Evolutionary conservation across 2,797 vertebrate genomes (phyloP), one percentile per base, ranked within the genome.

Genomic region (Pangasius sanitwongsei): DNA sequence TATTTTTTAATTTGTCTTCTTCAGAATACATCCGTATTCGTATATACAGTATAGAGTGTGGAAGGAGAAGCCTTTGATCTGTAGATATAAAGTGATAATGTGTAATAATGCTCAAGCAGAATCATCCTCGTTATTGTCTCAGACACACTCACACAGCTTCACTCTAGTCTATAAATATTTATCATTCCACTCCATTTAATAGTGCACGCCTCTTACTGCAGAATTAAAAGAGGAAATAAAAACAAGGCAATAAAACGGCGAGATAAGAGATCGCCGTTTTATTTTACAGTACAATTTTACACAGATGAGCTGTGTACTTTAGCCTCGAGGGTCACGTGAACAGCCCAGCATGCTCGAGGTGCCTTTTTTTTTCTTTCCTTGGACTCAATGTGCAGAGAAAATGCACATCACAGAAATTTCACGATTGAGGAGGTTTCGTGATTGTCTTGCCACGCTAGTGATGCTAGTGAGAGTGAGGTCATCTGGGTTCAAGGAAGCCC

Each of bases 111-210:
- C 28, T 12, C 12, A 31, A 50, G 28, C 28, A 9, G 13, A 67
- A 31, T 67, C 20, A 67, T 84, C 41, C 16, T 34, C 34, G 28
- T 85, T 69, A 69, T 34, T 23, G n/a, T 69, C 83, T 69, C 63
- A 85, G 63, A 85, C 37, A 61, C 57, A 83, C 41, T 84, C 63
- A 31, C 44, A 12, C 61, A 53, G 83, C 83, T 85, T 69, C 65
- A 53, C 61, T n/a, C 41, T 11, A 48, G 59, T 84, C 44, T 53
- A 84, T 88, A 77, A 88, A 88, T 78, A 53, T 83, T 77, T 77
- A 85, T 67, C 25, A 55, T 78, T 69, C 48, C 48, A 44, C 69
- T 77, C 57, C 70, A n/a, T 69, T 85, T 77, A 85, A 78, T 34
- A 85, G 55, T 8, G 37, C 87, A 48, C 7, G 59, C 6, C 44